Evolutionary conservation across 1,140 invertebrate species (phyloP), one percentile per base, ranked within the genome.

Genomic region (Tetramorium alpestre): DNA sequence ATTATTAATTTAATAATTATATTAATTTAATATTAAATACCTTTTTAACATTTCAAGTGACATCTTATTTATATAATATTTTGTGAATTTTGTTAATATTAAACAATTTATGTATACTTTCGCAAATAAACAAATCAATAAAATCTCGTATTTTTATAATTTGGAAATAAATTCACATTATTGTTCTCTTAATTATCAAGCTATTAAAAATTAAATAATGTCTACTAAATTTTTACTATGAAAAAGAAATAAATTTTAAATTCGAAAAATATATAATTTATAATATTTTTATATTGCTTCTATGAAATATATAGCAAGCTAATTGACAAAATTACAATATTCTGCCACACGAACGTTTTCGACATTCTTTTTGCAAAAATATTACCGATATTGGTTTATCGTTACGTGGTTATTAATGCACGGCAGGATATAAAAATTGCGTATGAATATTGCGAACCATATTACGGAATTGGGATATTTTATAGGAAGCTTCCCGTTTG

Each of bases 171-270:
- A 64, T 64, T 64, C 6, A 64, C 58, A 7, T 60, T 64, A 64
- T 3, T 18, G 28, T 13, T 44, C 11, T 49, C 0, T 25, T 25
- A 44, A 47, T 69, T 69, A 22, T 51, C 25, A 18, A 28, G 18
- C 64, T 51, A 3, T 72, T 72, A n/a, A 51, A 72, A 72, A 51
- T 72, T n/a, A 72, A 22, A 67, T 67, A 72, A 25, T 41, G n/a
- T 41, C n/a, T 25, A 10, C 0, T 7, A 72, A 13, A 72, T 3
- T 38, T 38, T 72, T 51, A 4, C 4, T 38, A 38, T 10, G 5
- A 18, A 54, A 33, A 72, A 33, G 33, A 25, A 69, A 67, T 64
- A 2, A 72, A n/a, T 72, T 0, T 33, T 33, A 54, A 49, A 72
- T 65, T 65, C 11, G 3, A 47, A 47, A 11, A 11, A 47, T 47